Base-by-base conservation (phyloP, 2,888 invertebrate species). In the Autographa gamma region DNA sequence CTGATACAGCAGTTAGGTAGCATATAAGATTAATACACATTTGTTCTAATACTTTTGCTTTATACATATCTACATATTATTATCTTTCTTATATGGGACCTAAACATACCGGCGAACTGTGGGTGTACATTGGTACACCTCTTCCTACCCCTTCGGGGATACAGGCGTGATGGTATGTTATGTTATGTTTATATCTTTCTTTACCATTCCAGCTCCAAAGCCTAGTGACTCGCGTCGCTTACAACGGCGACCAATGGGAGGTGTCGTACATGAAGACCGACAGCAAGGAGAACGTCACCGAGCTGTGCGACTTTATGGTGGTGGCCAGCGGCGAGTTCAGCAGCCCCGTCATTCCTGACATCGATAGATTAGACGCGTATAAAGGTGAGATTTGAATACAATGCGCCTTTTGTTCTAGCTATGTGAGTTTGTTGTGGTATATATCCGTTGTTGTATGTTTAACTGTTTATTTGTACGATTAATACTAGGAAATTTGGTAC, bases 261-360 rank as follows among this genome's bases (percentile, higher is more conserved):
- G 88, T 97, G 4, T 92, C 90, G 0, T 95, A 96, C 68, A 91
- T 85, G 77, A 93, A 96, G 77, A 84, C 96, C 0, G 90, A 92
- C 68, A 93, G 92, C 0, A 89, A 90, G n/a, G 82, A 90, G 52
- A 90, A 89, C 13, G 84, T 91, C 18, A 93, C 93, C 0, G 93
- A 93, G 32, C 82, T 86, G 5, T 97, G 97, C 83, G 97, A 97
- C 85, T 96, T 96, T 63, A 93, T 98, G 7, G 96, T 97, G 76
- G 93, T 98, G 8, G 97, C 97, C 82, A 97, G 96, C 83, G 98
- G 97, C 86, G 97, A 96, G 84, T 94, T 93, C 77, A 87, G 89
- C 65, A 86, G 86, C 7, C 92, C 92, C 0, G 82, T 82, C 1
- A 86, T 89, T 76, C 95, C 96, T 0, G 86, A 89, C 38, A 86